A percentile compares a stretch with the other conserved stretches of the same genome.
Conservation (phyloP, 2,888 invertebrate species). For the Caradrina kadenii region DNA sequence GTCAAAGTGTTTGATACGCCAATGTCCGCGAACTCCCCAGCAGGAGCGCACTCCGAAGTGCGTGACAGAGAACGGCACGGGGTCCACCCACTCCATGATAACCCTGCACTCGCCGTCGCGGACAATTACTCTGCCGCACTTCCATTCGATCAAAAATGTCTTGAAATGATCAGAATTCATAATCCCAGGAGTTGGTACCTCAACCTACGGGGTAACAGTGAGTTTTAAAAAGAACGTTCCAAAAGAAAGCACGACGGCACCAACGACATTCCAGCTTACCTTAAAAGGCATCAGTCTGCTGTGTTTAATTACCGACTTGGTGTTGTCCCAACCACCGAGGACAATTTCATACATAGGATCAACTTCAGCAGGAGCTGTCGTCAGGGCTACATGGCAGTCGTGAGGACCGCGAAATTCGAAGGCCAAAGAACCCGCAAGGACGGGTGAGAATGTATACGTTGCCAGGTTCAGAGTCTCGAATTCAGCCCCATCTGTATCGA, state of each 20-base stretch:
- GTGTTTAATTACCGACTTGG: slow-evolving; percentile 92
- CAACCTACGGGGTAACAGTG: slow-evolving; percentile 85
- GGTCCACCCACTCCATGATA: slow-evolving; percentile 91
- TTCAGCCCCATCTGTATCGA: slow-evolving; percentile 88
- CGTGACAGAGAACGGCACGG: slow-evolving; percentile 90
- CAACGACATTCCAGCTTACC: slow-evolving; percentile 82
- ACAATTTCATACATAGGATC: slow-evolving; percentile 92
- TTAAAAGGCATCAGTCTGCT: slow-evolving; percentile 92
- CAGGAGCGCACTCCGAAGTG: slow-evolving; percentile 92
- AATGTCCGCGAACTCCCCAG: slow-evolving; percentile 92
- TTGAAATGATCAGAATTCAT: slow-evolving; percentile 90
- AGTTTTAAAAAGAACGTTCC: slow-evolving; percentile 39
- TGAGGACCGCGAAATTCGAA: slow-evolving; percentile 91
- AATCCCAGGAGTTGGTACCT: slow-evolving; percentile 90
- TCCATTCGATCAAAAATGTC: slow-evolving; percentile 91
- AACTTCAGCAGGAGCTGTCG: slow-evolving; percentile 88
- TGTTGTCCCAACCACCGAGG: slow-evolving; percentile 93
- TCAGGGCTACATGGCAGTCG: slow-evolving; percentile 92
- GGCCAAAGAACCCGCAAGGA: slow-evolving; percentile 87
- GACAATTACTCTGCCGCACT: slow-evolving; percentile 88
- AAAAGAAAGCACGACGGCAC: slow-evolving; percentile 61
- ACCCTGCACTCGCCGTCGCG: slow-evolving; percentile 85
- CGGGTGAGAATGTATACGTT: slow-evolving; percentile 91
- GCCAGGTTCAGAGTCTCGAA: slow-evolving; percentile 90
- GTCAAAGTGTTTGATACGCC: slow-evolving; percentile 89